These are phyloP conservation scores for Pitangus sulphuratus DNA, from an alignment of 2,797 vertebrate genomes.

Conservation along the genomic window DNA sequence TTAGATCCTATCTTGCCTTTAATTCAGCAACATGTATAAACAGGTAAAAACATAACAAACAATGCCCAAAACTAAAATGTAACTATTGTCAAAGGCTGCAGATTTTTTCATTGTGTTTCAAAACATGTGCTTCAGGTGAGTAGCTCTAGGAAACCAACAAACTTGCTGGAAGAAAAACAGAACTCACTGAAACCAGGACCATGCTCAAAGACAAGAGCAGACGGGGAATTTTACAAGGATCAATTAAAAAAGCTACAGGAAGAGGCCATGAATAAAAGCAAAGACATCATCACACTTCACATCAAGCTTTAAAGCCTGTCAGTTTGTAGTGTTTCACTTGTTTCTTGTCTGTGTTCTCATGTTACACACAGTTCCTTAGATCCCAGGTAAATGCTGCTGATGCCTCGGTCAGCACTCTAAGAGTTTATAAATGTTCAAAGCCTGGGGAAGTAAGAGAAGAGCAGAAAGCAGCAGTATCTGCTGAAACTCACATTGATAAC, in stretches of 20 bases:
- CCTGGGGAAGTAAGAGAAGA: background rate
- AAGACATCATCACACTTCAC: background rate
- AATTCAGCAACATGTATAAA: constrained; percentile 18
- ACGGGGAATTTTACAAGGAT: background rate
- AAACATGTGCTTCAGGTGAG: background rate
- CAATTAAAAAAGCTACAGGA: background rate
- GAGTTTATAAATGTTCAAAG: background rate
- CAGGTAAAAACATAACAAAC: constrained; percentile 4
- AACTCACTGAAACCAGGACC: background rate
- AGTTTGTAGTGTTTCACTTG: background rate
- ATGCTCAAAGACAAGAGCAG: background rate
- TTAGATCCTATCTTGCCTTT: constrained; percentile 34
- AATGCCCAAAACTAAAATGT: background rate
- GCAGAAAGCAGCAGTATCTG: background rate
- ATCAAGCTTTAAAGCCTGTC: background rate
- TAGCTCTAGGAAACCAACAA: background rate
- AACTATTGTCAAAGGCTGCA: background rate
- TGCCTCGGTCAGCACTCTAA: background rate
- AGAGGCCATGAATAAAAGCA: background rate
- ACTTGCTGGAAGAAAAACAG: background rate
- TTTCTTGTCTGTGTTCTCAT: background rate
- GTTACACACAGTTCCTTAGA: background rate
- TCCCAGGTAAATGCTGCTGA: background rate
- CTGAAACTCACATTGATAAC: background rate
- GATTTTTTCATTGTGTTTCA: background rate